Percentiles rank a stretch among this genome's conserved stretches.
Evolutionary conservation across 2,888 invertebrate species (phyloP).

Genomic region (Temnothorax rugatulus): DNA sequence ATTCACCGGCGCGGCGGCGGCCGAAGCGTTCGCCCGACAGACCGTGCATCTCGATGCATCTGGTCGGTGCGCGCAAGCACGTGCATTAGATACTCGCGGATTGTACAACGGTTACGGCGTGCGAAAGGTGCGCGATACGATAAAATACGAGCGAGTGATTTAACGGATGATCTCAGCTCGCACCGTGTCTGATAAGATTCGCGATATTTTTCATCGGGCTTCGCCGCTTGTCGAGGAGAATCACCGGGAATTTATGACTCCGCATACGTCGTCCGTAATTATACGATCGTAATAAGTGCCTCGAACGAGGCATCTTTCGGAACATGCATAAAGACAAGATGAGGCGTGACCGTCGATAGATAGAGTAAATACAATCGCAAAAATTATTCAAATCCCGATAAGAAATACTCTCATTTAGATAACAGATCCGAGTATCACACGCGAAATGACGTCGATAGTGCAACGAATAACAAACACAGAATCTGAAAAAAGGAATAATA

Average conservation of each 20-base stretch:
- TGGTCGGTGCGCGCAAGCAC: slow-evolving; percentile 52
- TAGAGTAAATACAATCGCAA: background rate
- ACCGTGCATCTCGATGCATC: slow-evolving; percentile 54
- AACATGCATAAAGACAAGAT: background rate
- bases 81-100: slow-evolving; percentile 70
- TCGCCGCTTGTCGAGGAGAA: slow-evolving; percentile 51
- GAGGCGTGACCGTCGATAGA: background rate
- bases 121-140: slow-evolving; percentile 49
- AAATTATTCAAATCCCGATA: background rate
- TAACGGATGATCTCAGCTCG: slow-evolving; percentile 71
- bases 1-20: slow-evolving; percentile 55
- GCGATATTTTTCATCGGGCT: slow-evolving; percentile 64
- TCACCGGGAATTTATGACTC: slow-evolving; percentile 42
- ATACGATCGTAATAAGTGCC: slow-evolving; percentile 41
- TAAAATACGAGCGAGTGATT: slow-evolving; percentile 61
- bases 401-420: background rate
- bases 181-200: slow-evolving; percentile 66
- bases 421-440: background rate
- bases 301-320: background rate
- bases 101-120: slow-evolving; percentile 48
- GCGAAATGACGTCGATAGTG: background rate
- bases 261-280: slow-evolving; percentile 48
- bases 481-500: slow-evolving; percentile 22
- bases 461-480: background rate
- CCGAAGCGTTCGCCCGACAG: slow-evolving; percentile 52